Base-by-base conservation (phyloP, 2,888 invertebrate genomes). In the Amiota minor region DNA sequence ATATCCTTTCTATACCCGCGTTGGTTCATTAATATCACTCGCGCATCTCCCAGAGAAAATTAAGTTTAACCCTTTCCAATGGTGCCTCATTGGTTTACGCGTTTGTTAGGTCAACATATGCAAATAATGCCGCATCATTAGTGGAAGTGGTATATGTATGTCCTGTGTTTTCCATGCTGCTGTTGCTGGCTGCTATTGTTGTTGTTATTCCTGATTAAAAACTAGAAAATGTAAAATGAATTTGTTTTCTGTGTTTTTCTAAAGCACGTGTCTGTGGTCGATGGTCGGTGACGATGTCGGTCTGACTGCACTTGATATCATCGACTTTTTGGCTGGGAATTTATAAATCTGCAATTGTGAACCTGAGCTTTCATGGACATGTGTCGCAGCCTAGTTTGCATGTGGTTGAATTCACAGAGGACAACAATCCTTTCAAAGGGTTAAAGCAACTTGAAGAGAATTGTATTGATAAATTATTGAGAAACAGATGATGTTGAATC, bases 41-140 rank as follows among this genome's bases (percentile, higher is more conserved):
- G 35, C 49, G 20, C 55, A 18, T 64, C 59, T 23, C 46, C 23
- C 18, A 47, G 46, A 18, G 49, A 65, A 65, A 23, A 20, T 59
- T 20, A n/a, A 65, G 20, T 73, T 72, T 80, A 79, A 76, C 75
- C 79, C 75, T 75, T 76, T 70, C 2, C 75, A 72, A 75, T 73
- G 47, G 46, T 65, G n/a, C 20, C 18, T 18, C 47, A 8, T n/a
- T 16, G 12, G 65, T 35, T 65, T 10, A n/a, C 23, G 59, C 59
- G 18, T 59, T 18, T 59, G 62, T 47, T 70, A 76, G 65, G 71
- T 68, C 45, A 73, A 70, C 84, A 84, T 85, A 83, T 85, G 83
- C 84, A 83, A 83, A 84, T 85, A 83, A 84, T 83, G 86, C 79
- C 77, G 76, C 83, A 84, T 83, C 83, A 83, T 83, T 83, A 83